Conservation (phyloP, 2,888 invertebrate species). For the Apamea sordens region DNA sequence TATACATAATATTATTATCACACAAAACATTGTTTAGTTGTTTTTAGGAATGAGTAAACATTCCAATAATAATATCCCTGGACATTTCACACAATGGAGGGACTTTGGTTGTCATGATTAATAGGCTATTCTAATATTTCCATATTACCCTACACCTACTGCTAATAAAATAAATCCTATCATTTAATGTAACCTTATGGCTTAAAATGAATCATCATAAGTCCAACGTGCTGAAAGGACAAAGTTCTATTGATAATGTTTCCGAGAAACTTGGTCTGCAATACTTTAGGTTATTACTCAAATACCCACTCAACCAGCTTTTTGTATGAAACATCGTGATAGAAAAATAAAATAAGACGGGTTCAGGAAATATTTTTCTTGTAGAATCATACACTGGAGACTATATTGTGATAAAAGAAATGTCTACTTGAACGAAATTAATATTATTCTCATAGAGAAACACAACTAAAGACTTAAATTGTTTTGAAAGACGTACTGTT, state of each 20-base stretch:
- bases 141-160: not conserved
- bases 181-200: conserved; percentile 22
- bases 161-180: conserved; percentile 4
- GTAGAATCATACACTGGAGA: not conserved
- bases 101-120: conserved; percentile 24
- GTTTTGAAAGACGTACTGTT: not conserved
- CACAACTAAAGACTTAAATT: not conserved
- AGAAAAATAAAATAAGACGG: conserved; percentile 18
- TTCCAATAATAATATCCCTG: no score
- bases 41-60: not conserved
- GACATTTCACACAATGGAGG: no score
- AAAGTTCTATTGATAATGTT: conserved; percentile 23
- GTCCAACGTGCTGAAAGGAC: conserved; percentile 8
- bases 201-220: conserved; percentile 28
- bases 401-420: not conserved
- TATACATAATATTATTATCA: not conserved
- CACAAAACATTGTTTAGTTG: not conserved
- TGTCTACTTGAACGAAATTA: not conserved
- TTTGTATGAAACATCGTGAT: conserved; percentile 11
- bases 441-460: not conserved
- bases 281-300: conserved; percentile 1
- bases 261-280: conserved; percentile 12
- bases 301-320: not conserved
- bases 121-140: conserved; percentile 17
- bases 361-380: conserved; percentile 5